These are phyloP conservation scores for Lepidotrigona ventralis DNA, from an alignment of 1,140 invertebrate species.

Conservation along the genomic window DNA sequence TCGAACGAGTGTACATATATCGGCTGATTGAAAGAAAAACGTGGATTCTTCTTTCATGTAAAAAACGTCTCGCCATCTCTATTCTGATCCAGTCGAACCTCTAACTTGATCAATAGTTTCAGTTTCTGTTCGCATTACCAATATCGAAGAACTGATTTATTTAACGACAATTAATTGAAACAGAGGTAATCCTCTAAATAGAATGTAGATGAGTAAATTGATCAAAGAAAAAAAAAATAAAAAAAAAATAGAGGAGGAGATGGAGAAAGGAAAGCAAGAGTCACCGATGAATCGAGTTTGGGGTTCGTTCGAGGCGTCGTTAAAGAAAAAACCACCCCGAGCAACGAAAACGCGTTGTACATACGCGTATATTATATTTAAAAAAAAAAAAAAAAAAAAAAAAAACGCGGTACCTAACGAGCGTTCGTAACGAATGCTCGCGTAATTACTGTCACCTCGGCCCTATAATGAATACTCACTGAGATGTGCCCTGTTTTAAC, in stretches of 20 bases:
- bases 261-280: neutral
- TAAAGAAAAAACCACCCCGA: constrained; percentile 5
- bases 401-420: constrained; percentile 34
- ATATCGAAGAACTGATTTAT: neutral
- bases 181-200: neutral
- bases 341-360: constrained; percentile 8
- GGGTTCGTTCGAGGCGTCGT: neutral
- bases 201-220: constrained; percentile 9
- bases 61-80: neutral
- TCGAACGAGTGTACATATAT: neutral
- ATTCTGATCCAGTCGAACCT: neutral
- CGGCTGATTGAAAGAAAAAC: neutral
- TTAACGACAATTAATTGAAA: neutral
- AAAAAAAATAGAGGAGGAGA: neutral
- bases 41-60: neutral
- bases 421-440: constrained; percentile 66
- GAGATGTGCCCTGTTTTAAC: constrained; percentile 80
- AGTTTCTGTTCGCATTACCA: neutral
- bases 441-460: constrained; percentile 69
- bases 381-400: neutral
- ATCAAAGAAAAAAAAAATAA: neutral
- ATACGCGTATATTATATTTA: constrained; percentile 5
- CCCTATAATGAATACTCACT: constrained; percentile 78
- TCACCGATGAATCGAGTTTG: neutral
- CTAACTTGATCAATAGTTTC: neutral